These are phyloP conservation scores for Sinocyclocheilus anshuiensis DNA, from an alignment of 2,113 vertebrate species.

Conservation along the genomic window DNA sequence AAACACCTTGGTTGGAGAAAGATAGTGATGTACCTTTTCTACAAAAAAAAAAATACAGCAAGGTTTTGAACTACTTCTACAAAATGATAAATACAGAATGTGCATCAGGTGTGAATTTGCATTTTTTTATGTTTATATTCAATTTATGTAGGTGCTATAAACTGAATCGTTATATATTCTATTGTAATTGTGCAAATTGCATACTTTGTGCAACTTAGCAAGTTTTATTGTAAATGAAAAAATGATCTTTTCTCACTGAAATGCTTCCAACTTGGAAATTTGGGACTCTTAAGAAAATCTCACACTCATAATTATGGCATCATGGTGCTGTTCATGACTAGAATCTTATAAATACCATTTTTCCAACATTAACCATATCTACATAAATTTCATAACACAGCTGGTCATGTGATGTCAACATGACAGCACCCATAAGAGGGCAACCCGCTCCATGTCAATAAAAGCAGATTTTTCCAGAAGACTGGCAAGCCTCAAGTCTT, in stretches of 20 bases:
- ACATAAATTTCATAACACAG: background rate
- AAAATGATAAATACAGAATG: background rate
- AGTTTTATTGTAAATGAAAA: no score
- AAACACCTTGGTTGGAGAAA: background rate
- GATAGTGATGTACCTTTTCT: background rate
- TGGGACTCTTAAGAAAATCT: no score
- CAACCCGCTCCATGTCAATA: background rate
- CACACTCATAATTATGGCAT: no score
- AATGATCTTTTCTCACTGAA: no score
- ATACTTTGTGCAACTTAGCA: no score
- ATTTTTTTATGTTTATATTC: background rate
- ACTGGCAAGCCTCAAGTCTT: background rate
- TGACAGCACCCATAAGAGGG: background rate
- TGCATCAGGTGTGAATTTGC: background rate
- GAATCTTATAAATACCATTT: background rate
- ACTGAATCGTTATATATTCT: background rate
- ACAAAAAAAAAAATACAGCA: background rate
- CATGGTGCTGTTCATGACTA: no score
- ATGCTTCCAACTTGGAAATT: no score
- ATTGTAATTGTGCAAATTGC: background rate
- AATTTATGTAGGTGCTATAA: background rate
- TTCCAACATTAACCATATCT: background rate
- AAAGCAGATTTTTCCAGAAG: background rate
- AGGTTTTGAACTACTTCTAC: background rate
- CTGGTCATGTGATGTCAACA: background rate